Conservation (phyloP, 1,140 invertebrate genomes). For the Polyergus mexicanus region DNA sequence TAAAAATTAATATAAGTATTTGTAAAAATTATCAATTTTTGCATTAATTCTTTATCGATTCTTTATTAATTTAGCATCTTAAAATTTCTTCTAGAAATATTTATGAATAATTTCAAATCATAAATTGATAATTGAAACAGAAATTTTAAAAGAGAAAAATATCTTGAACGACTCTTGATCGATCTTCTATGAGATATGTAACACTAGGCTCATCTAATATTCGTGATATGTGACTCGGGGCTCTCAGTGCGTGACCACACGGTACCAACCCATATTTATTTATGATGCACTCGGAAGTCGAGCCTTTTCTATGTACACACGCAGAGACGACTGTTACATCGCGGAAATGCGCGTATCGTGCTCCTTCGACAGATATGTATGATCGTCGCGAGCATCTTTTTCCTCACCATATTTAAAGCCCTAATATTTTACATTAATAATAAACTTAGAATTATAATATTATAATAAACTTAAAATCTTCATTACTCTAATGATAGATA, state of each 20-base stretch:
- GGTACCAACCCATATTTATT: slow-evolving; percentile 67
- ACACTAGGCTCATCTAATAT: slow-evolving; percentile 48
- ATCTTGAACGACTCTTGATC: slow-evolving; percentile 32
- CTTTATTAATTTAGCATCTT: background rate
- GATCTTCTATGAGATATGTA: slow-evolving; percentile 32
- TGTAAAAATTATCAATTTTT: background rate
- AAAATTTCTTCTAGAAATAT: background rate
- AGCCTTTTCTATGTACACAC: slow-evolving; percentile 36
- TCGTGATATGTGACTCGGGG: slow-evolving; percentile 46
- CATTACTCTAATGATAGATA: background rate
- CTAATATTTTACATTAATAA: background rate
- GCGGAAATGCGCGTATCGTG: slow-evolving; percentile 29
- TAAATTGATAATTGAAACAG: background rate
- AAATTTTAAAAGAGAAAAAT: slow-evolving; percentile 12
- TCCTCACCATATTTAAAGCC: background rate
- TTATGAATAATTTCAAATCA: background rate
- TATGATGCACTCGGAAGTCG: slow-evolving; percentile 65
- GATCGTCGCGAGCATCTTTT: background rate
- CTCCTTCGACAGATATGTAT: slow-evolving; percentile 48
- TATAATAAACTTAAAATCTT: background rate
- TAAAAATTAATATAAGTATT: slow-evolving; percentile 6
- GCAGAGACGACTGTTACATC: background rate
- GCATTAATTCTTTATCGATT: background rate
- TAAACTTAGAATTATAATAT: background rate
- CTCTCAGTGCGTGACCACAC: slow-evolving; percentile 63